phyloP scores from a whole-genome alignment of 2,888 invertebrate genomes.

The Antitype chi region DNA sequence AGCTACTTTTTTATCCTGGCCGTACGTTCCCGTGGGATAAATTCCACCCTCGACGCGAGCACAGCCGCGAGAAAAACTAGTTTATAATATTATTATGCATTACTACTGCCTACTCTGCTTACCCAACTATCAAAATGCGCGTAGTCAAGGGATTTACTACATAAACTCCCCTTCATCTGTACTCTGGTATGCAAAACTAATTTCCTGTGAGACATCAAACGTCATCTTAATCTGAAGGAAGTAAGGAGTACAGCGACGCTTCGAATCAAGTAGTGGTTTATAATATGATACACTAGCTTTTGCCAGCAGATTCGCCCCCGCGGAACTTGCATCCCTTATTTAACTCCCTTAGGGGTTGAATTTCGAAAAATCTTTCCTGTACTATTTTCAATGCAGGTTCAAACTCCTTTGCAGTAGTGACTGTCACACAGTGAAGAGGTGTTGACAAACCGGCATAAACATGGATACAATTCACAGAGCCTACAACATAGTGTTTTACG shows the following conservation, averaged over 20 bases:
- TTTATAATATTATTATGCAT: background rate
- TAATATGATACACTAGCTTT: too few relatives aligned
- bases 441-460: slow-evolving; percentile 32
- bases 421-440: slow-evolving; percentile 43
- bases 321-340: too few relatives aligned
- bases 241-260: slow-evolving; percentile 1
- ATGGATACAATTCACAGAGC: slow-evolving; percentile 78
- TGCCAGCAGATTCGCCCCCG: too few relatives aligned
- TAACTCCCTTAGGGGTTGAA: too few relatives aligned
- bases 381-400: slow-evolving; percentile 44
- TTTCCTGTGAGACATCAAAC: slow-evolving; percentile 53
- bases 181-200: slow-evolving; percentile 49
- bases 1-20: too few relatives aligned
- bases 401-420: slow-evolving; percentile 19
- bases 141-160: background rate
- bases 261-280: background rate
- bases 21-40: background rate
- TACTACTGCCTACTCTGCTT: background rate
- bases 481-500: slow-evolving; percentile 83
- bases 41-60: background rate
- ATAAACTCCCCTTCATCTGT: background rate
- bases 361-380: too few relatives aligned
- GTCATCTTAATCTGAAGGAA: slow-evolving; percentile 25
- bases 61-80: too few relatives aligned
- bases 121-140: background rate